Evolutionary conservation across 2,797 vertebrate genomes (phyloP).

Genomic region (Notolepis coatsorum): DNA sequence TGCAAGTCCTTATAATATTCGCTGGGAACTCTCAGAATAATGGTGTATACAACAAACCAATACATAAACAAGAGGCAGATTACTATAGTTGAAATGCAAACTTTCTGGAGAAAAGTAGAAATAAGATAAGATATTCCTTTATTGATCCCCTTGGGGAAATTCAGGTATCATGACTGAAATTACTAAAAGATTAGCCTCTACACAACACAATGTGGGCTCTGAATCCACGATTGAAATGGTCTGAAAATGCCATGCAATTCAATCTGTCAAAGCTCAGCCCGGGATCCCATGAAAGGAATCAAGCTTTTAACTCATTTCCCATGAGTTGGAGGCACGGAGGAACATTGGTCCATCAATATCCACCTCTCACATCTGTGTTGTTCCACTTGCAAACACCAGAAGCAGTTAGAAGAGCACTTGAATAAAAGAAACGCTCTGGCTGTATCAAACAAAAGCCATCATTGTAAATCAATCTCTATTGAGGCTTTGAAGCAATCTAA

Average conservation of each 20-base stretch:
- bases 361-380: slow-evolving; percentile 17
- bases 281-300: slow-evolving; percentile 24
- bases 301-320: not conserved
- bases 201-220: too few species aligned
- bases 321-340: not conserved
- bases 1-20: too few species aligned
- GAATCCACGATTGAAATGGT: slow-evolving; percentile 11
- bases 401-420: not conserved
- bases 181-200: too few species aligned
- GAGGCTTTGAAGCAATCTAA: slow-evolving; percentile 49
- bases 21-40: too few species aligned
- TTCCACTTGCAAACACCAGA: slow-evolving; percentile 15
- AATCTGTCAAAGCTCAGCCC: not conserved
- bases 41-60: too few species aligned
- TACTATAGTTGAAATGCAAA: too few species aligned
- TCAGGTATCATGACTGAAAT: too few species aligned
- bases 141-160: too few species aligned
- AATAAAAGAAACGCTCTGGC: slow-evolving; percentile 11
- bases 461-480: slow-evolving; percentile 56
- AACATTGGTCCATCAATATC: slow-evolving; percentile 55
- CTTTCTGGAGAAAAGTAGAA: too few species aligned
- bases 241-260: slow-evolving; percentile 36
- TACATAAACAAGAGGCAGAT: too few species aligned
- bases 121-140: too few species aligned
- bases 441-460: slow-evolving; percentile 31